phyloP scores from a whole-genome alignment of 2,797 vertebrate genomes.

The Peromyscus aztecus region DNA sequence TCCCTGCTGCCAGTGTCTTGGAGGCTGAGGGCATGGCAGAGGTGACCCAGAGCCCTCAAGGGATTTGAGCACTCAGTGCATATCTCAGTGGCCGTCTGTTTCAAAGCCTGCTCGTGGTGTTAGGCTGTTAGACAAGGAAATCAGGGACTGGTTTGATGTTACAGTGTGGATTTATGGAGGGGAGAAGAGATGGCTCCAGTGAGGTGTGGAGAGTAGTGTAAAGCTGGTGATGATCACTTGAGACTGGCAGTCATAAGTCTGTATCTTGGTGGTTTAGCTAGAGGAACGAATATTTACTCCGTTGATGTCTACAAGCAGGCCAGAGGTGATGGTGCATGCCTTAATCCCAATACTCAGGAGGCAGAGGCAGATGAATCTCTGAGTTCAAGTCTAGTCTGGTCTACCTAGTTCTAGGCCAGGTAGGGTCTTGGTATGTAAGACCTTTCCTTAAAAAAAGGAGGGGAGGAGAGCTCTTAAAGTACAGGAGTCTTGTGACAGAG shows the following conservation, averaged over 20 bases:
- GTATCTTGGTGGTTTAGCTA: neutral
- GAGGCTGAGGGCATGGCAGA: conserved; percentile 41
- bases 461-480: neutral
- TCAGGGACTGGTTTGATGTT: conserved; percentile 24
- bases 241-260: neutral
- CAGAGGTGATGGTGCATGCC: neutral
- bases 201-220: neutral
- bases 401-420: neutral
- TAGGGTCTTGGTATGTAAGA: neutral
- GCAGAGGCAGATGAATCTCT: neutral
- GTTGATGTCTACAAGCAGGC: neutral
- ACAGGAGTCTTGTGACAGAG: neutral
- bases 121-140: conserved; percentile 68
- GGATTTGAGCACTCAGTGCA: neutral
- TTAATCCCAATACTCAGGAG: neutral
- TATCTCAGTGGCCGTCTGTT: conserved; percentile 77
- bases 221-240: conserved; percentile 33
- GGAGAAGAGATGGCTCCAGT: neutral
- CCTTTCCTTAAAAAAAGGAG: neutral
- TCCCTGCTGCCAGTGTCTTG: conserved; percentile 47
- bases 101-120: conserved; percentile 71
- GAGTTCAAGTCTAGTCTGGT: neutral
- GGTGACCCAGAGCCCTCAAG: conserved; percentile 62
- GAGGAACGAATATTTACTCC: conserved; percentile 25
- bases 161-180: neutral